Percentiles rank a stretch among this genome's conserved stretches.
Conservation (phyloP, 2,888 invertebrate species). For the Himalopsyche kuldschensis region DNA sequence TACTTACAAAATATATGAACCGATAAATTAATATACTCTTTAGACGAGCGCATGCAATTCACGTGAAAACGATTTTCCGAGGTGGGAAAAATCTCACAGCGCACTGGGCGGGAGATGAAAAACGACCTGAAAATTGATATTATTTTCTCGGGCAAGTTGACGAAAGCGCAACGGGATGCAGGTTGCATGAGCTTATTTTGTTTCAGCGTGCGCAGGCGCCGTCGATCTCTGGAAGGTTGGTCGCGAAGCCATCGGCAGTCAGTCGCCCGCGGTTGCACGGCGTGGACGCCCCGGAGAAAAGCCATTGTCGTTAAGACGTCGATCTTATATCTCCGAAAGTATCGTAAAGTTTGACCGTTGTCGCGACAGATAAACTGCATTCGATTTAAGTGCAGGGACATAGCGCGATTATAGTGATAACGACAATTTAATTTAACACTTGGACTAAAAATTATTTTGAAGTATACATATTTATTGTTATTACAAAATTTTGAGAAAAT, state of each 20-base stretch:
- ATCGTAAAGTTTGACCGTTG: background rate
- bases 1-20: background rate
- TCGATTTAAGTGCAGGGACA: background rate
- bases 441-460: background rate
- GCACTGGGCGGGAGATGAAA: conserved; percentile 13
- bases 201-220: conserved; percentile 16
- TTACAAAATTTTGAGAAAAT: background rate
- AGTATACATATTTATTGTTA: background rate
- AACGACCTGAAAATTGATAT: conserved; percentile 19
- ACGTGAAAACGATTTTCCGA: background rate
- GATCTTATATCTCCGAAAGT: background rate
- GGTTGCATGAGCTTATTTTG: conserved; percentile 13
- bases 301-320: background rate
- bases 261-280: conserved; percentile 22
- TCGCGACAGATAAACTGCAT: background rate
- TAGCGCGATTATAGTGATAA: background rate
- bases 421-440: background rate
- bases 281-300: conserved; percentile 13
- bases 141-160: conserved; percentile 15
- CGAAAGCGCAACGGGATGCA: conserved; percentile 33
- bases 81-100: background rate
- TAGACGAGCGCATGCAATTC: background rate
- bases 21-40: background rate
- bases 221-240: background rate
- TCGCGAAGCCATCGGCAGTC: conserved; percentile 16